phyloP scores from a whole-genome alignment of 2,888 invertebrate genomes.

The Esperia sulphurella region DNA sequence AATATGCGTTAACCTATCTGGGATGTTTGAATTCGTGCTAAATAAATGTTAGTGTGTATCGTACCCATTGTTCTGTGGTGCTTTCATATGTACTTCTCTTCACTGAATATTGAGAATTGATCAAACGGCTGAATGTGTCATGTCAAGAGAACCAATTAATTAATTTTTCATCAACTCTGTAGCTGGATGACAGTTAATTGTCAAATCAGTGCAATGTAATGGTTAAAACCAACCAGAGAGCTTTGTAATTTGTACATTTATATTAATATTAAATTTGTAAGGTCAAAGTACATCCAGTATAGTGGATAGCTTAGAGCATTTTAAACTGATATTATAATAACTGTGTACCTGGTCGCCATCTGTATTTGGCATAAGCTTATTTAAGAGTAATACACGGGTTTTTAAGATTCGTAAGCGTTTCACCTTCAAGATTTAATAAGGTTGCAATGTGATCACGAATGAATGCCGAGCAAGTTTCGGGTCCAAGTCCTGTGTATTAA shows the following conservation, averaged over 20 bases:
- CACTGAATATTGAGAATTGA: background rate
- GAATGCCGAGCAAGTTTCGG: too few species aligned
- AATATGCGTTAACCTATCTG: too few species aligned
- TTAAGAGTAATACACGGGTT: too few species aligned
- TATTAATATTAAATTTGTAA: constrained; percentile 28
- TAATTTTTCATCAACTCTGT: background rate
- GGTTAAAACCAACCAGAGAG: constrained; percentile 22
- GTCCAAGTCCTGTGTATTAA: too few species aligned
- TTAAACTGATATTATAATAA: constrained; percentile 37
- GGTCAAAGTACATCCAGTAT: constrained; percentile 26
- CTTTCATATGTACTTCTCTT: background rate
- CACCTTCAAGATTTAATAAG: too few species aligned
- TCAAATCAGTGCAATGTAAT: constrained; percentile 21
- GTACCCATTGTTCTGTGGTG: background rate
- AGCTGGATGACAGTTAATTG: background rate
- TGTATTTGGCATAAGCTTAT: constrained; percentile 29
- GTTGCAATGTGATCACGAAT: too few species aligned
- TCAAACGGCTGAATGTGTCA: background rate
- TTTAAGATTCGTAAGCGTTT: too few species aligned
- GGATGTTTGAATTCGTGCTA: too few species aligned
- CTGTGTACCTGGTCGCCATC: constrained; percentile 43
- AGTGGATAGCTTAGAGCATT: constrained; percentile 30
- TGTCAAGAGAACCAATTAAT: background rate
- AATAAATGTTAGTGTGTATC: background rate
- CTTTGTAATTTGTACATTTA: constrained; percentile 39